Conservation (phyloP, 2,797 vertebrate genomes). For the Alfaro cultratus region DNA sequence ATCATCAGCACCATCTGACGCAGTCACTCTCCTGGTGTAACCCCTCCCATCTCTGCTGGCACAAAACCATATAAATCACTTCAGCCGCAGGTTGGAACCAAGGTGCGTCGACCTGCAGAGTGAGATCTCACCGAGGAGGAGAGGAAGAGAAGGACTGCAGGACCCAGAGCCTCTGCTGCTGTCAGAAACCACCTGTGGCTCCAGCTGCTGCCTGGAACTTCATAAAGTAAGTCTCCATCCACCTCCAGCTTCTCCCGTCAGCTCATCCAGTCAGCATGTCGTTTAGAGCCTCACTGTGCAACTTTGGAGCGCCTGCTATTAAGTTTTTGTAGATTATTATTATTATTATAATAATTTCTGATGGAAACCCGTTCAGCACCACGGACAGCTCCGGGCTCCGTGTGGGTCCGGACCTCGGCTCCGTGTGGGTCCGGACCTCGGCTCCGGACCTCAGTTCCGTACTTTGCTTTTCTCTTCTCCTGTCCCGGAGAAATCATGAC, state of each 20-base stretch:
- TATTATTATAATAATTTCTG: neutral
- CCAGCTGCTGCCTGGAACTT: constrained; percentile 26
- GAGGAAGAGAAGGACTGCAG: neutral
- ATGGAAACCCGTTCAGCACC: neutral
- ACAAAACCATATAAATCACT: constrained; percentile 67
- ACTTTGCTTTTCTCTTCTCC: neutral
- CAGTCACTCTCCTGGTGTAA: constrained; percentile 36
- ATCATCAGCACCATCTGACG: constrained; percentile 66
- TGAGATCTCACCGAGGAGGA: constrained; percentile 7
- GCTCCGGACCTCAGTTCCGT: too few relatives aligned
- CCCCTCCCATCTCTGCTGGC: constrained; percentile 52
- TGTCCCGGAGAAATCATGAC: neutral
- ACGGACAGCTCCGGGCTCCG: neutral
- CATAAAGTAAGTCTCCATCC: constrained; percentile 58
- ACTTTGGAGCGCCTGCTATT: neutral
- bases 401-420: neutral
- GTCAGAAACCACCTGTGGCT: constrained; percentile 39
- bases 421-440: neutral
- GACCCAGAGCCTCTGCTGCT: neutral
- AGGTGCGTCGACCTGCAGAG: constrained; percentile 37
- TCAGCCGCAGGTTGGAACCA: constrained; percentile 34
- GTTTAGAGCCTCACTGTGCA: neutral
- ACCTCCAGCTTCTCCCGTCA: neutral
- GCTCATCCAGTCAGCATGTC: too few relatives aligned
- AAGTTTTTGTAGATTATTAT: neutral